Percentiles rank a stretch among this genome's conserved stretches.
These are phyloP conservation scores for Aepyceros melampus DNA, from an alignment of 2,113 vertebrate species.

Conservation along the genomic window DNA sequence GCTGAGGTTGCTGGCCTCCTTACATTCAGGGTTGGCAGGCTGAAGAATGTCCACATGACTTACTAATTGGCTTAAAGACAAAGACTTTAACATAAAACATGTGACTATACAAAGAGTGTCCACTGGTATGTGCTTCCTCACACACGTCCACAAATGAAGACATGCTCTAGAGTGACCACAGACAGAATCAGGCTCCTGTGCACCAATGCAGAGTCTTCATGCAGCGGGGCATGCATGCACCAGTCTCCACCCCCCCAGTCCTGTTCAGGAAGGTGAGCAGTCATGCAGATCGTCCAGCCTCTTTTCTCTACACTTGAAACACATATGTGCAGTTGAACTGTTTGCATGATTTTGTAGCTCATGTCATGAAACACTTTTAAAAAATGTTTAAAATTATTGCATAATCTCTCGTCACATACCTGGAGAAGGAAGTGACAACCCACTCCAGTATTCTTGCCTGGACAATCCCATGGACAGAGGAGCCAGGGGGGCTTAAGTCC, in stretches of 20 bases:
- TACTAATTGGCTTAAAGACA: not conserved
- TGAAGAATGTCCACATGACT: not conserved
- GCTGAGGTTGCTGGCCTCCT: not conserved
- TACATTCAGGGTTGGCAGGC: not conserved
- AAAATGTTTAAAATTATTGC: slow-evolving; percentile 30
- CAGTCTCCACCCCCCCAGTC: accelerated
- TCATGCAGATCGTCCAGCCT: not conserved
- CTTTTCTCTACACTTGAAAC: not conserved
- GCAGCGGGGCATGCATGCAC: accelerated
- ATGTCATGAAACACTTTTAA: not conserved
- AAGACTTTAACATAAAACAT: not conserved
- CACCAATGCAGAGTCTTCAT: accelerated
- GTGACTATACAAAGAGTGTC: not conserved
- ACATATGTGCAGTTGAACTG: not conserved
- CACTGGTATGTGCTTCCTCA: not conserved
- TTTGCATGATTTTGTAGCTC: not conserved
- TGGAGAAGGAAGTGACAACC: not conserved
- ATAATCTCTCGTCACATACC: not conserved
- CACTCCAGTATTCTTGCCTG: not conserved
- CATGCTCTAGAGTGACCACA: not conserved
- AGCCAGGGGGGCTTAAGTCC: not conserved
- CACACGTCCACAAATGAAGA: not conserved
- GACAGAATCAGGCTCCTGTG: not conserved
- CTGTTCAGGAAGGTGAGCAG: too few species aligned
- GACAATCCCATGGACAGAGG: not conserved